phyloP scores from a whole-genome alignment of 2,797 vertebrate species.

The Microchirus variegatus region DNA sequence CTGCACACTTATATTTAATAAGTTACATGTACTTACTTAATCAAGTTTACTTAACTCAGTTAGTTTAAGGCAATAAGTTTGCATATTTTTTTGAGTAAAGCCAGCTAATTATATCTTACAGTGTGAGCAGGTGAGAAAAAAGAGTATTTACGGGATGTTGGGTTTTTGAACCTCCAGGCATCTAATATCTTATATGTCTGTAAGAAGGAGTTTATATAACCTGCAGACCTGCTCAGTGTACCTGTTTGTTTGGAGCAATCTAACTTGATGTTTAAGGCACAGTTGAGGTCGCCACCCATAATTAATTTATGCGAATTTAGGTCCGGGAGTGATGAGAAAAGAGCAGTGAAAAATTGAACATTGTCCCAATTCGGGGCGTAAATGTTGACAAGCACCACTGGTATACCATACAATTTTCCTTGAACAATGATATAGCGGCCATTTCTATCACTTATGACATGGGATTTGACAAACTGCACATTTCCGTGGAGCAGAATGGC shows the following conservation, averaged over 20 bases:
- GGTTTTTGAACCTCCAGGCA: conserved; percentile 20
- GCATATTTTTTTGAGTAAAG: no score
- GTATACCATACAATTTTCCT: conserved; percentile 3
- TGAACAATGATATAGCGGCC: conserved; percentile 1
- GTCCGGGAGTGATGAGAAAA: conserved; percentile 1
- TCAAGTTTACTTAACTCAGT: no score
- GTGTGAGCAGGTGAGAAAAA: background rate
- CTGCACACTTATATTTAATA: no score
- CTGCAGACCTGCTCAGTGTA: background rate
- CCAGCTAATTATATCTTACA: no score
- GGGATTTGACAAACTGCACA: background rate
- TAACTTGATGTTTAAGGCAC: background rate
- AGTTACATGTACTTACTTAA: no score
- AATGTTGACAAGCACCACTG: conserved; percentile 1
- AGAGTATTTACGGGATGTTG: background rate
- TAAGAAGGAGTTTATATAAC: background rate
- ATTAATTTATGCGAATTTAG: background rate
- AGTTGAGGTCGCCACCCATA: background rate
- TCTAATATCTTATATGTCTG: conserved; percentile 15
- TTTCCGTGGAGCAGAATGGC: conserved; percentile 10
- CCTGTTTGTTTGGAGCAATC: background rate
- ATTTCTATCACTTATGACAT: conserved; percentile 7
- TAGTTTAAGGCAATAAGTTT: no score
- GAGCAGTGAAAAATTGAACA: background rate
- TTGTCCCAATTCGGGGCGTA: conserved; percentile 3